Evolutionary conservation across 2,888 invertebrate genomes (phyloP).

Genomic region (Cetonia aurata): DNA sequence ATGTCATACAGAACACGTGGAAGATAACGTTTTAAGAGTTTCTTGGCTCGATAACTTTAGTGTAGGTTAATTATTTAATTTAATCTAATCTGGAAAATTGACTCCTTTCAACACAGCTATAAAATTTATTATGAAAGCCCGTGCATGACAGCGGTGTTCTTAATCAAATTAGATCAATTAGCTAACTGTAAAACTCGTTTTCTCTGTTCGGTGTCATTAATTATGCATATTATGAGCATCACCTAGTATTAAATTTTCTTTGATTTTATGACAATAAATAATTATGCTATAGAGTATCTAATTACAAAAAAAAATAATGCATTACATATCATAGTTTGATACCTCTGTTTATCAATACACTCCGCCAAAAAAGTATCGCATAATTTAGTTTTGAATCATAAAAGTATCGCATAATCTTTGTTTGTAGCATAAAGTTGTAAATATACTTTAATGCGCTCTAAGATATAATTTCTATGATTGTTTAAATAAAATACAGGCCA

Average conservation of each 20-base stretch:
- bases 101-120: slow-evolving; percentile 10
- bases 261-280: neutral
- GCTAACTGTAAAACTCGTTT: slow-evolving; percentile 20
- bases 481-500: no score
- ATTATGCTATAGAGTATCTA: neutral
- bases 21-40: slow-evolving; percentile 36
- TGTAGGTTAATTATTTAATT: slow-evolving; percentile 37
- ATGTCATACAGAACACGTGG: slow-evolving; percentile 17
- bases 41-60: slow-evolving; percentile 17
- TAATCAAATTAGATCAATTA: slow-evolving; percentile 31
- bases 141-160: slow-evolving; percentile 9
- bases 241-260: slow-evolving; percentile 25
- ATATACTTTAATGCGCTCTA: no score
- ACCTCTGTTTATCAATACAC: no score
- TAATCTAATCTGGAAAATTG: slow-evolving; percentile 30
- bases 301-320: neutral
- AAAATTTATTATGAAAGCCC: slow-evolving; percentile 12
- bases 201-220: slow-evolving; percentile 11
- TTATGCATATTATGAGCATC: slow-evolving; percentile 29
- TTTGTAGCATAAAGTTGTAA: no score
- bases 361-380: no score
- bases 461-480: no score
- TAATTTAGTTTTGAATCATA: no score
- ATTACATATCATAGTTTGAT: no score
- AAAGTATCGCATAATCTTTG: no score